Evolutionary conservation across 1,140 invertebrate genomes (phyloP).

Genomic region (Diabrotica virgifera): DNA sequence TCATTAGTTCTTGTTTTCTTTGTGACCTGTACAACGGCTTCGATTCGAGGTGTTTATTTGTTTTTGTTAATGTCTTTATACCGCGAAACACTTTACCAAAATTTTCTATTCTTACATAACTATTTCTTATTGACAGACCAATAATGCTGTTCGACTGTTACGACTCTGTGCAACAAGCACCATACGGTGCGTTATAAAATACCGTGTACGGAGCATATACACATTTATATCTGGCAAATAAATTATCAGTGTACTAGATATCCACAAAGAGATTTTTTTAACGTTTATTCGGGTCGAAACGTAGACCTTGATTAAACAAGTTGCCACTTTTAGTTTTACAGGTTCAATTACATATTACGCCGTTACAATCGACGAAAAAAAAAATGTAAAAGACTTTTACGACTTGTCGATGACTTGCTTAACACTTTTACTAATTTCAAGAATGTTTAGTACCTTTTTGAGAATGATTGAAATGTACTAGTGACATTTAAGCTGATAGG

Average conservation of each 20-base stretch:
- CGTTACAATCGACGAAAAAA: background rate
- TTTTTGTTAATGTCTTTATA: too few species aligned
- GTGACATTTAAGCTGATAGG: too few species aligned
- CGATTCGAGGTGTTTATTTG: too few species aligned
- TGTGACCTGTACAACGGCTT: too few species aligned
- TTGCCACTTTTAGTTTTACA: background rate
- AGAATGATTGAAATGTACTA: too few species aligned
- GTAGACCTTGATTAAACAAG: background rate
- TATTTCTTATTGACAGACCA: too few species aligned
- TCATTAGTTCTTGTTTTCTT: too few species aligned
- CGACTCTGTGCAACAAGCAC: too few species aligned
- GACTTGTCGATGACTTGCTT: background rate
- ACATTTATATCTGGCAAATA: background rate
- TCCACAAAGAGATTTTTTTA: background rate
- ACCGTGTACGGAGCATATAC: background rate
- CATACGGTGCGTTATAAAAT: background rate
- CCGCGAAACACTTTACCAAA: too few species aligned
- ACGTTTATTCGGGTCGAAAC: background rate
- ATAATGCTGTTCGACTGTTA: too few species aligned
- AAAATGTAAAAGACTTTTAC: background rate
- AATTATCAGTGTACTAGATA: background rate
- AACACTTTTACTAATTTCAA: background rate
- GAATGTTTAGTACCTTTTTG: background rate
- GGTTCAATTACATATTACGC: background rate
- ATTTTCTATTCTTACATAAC: too few species aligned